Evolutionary conservation across 53 echinoderm and acorn worm species (phyloP), one percentile per base, ranked within the genome.

Genomic region (Holothuria leucospilota): DNA sequence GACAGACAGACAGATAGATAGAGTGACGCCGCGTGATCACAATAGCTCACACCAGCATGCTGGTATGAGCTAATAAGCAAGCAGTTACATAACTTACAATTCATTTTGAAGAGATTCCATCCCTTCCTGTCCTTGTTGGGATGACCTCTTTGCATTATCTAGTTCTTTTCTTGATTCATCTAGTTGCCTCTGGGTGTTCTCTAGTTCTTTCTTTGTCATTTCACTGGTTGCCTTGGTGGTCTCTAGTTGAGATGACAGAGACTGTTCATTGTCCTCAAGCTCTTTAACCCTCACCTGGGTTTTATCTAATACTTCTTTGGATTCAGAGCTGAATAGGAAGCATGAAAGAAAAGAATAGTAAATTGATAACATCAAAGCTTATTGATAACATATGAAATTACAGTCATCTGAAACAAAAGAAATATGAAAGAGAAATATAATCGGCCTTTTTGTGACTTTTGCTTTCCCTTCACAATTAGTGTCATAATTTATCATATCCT

Each of bases 41-140:
- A n/a, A n/a, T n/a, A n/a, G n/a, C n/a, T n/a, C n/a, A n/a, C n/a
- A n/a, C n/a, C n/a, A n/a, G n/a, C n/a, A n/a, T n/a, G n/a, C n/a
- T n/a, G n/a, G n/a, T n/a, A n/a, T n/a, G n/a, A n/a, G n/a, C n/a
- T n/a, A n/a, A n/a, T n/a, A n/a, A n/a, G n/a, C n/a, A n/a, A n/a
- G n/a, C n/a, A n/a, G n/a, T n/a, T n/a, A 74, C 41, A 72, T 30
- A 67, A 20, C 80, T 80, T 80, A 80, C 80, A 80, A 1, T 58
- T 80, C 25, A 12, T 52, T 80, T 38, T 80, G 39, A 58, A 80
- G 15, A 2, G 59, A 59, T 29, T 80, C 80, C 59, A 80, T 80
- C 10, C 80, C 29, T 4, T 24, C 14, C 80, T 60, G 60, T 58
- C 61, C 80, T 60, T 80, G 29, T 6, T 67, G 27, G 20, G 67